A percentile compares a stretch with the other conserved stretches of the same genome.
Conservation (phyloP, 2,797 vertebrate genomes). For the Glossophaga mutica region DNA sequence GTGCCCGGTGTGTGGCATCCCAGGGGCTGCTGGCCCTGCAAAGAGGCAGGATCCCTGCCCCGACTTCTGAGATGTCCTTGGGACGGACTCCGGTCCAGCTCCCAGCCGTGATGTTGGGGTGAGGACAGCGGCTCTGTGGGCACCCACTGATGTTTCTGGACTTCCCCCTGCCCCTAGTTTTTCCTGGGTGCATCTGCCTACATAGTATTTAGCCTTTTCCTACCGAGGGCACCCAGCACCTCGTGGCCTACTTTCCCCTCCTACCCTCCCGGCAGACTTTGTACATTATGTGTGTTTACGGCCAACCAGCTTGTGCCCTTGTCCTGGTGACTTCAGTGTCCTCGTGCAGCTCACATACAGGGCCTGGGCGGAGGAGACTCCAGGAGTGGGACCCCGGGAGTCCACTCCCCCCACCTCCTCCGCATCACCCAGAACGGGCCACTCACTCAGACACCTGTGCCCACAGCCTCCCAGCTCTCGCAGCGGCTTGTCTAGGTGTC, state of each 20-base stretch:
- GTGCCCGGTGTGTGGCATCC: accelerated
- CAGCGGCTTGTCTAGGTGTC: not conserved
- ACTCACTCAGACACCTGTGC: not conserved
- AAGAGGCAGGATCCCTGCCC: not conserved
- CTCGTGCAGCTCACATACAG: not conserved
- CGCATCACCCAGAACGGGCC: not conserved
- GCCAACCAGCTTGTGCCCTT: too few relatives aligned
- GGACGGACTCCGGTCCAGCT: not conserved
- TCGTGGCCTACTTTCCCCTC: not conserved
- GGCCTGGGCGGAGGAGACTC: too few relatives aligned
- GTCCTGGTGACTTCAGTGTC: not conserved
- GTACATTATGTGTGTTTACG: not conserved
- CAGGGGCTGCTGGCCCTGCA: accelerated
- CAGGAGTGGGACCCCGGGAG: accelerated
- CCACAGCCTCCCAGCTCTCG: not conserved
- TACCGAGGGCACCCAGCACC: accelerated
- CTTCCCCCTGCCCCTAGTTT: not conserved
- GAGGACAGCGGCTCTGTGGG: accelerated
- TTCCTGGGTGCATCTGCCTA: not conserved
- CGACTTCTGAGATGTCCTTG: accelerated
- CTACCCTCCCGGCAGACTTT: accelerated
- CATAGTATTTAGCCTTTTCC: accelerated
- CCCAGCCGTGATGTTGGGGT: accelerated
- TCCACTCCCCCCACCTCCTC: not conserved
- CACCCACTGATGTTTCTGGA: not conserved